phyloP scores from a whole-genome alignment of 2,797 vertebrate genomes.

The Peromyscus attwateri region DNA sequence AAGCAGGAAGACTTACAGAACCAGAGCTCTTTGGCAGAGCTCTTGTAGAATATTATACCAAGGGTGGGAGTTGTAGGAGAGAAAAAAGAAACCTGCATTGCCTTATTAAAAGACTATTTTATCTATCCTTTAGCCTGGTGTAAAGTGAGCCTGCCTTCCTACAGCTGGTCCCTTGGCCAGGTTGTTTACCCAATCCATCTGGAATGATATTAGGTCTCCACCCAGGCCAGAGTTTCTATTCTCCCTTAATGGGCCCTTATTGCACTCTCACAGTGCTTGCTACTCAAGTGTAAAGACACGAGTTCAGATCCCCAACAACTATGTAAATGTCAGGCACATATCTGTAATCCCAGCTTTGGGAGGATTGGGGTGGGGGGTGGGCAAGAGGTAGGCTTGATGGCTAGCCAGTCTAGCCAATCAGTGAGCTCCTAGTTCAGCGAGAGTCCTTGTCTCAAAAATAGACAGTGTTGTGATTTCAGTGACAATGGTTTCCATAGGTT shows the following conservation, averaged over 20 bases:
- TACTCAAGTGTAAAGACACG: too few relatives aligned
- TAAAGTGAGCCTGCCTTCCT: too few relatives aligned
- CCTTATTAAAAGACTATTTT: neutral
- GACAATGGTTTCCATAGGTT: neutral
- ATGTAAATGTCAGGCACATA: neutral
- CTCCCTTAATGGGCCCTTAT: neutral
- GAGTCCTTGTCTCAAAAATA: neutral
- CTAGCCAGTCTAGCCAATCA: neutral
- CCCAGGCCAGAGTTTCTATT: neutral
- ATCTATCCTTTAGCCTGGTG: neutral
- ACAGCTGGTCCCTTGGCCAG: neutral
- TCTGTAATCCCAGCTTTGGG: neutral
- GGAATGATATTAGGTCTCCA: neutral
- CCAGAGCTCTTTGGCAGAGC: neutral
- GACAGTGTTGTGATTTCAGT: neutral
- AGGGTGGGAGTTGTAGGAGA: neutral
- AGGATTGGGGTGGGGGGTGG: neutral
- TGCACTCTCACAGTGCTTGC: too few relatives aligned
- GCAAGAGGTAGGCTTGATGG: neutral
- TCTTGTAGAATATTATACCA: neutral
- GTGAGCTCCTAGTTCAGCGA: neutral
- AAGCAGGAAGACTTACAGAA: neutral
- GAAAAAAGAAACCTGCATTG: neutral
- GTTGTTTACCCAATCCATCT: neutral
- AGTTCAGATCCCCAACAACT: neutral